These are phyloP conservation scores for Xyrichtys novacula DNA, from an alignment of 2,797 vertebrate genomes.

Conservation along the genomic window DNA sequence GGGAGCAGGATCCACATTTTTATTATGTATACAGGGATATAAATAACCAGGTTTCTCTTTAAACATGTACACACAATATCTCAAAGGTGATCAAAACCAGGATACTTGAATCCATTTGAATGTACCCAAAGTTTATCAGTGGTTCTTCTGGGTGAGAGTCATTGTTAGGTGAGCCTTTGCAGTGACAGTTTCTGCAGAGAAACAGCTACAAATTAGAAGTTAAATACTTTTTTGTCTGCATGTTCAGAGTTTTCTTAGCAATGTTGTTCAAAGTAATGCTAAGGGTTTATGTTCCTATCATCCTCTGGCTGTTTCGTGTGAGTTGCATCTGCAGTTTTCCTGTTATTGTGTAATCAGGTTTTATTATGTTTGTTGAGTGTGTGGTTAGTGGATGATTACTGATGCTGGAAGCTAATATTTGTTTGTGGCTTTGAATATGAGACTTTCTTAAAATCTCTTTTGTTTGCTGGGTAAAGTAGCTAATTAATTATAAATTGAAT, in stretches of 20 bases:
- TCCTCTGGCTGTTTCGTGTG: slow-evolving; percentile 33
- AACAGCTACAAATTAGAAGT: slow-evolving; percentile 40
- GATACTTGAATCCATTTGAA: no score
- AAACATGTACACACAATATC: no score
- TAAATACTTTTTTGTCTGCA: slow-evolving; percentile 45
- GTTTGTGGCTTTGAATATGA: slow-evolving; percentile 21
- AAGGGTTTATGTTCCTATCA: slow-evolving; percentile 29
- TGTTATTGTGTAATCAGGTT: slow-evolving; percentile 38
- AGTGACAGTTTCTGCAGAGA: slow-evolving; percentile 61
- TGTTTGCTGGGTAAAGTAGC: slow-evolving; percentile 9
- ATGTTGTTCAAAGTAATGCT: slow-evolving; percentile 42
- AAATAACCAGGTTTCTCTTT: no score
- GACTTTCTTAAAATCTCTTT: slow-evolving; percentile 33
- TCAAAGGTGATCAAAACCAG: no score
- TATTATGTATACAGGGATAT: no score
- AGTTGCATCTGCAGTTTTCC: slow-evolving; percentile 40
- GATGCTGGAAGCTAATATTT: slow-evolving; percentile 36
- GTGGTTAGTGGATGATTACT: slow-evolving; percentile 47
- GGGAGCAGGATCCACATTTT: no score
- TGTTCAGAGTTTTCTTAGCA: slow-evolving; percentile 42
- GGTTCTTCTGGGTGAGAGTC: slow-evolving; percentile 34
- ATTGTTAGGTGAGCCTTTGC: slow-evolving; percentile 54
- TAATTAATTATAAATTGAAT: slow-evolving; percentile 39
- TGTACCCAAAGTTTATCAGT: slow-evolving; percentile 23
- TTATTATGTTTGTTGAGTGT: slow-evolving; percentile 45